A percentile compares a stretch with the other conserved stretches of the same genome.
phyloP scores from a whole-genome alignment of 2,888 invertebrate genomes.

The Drosophila meridiana region DNA sequence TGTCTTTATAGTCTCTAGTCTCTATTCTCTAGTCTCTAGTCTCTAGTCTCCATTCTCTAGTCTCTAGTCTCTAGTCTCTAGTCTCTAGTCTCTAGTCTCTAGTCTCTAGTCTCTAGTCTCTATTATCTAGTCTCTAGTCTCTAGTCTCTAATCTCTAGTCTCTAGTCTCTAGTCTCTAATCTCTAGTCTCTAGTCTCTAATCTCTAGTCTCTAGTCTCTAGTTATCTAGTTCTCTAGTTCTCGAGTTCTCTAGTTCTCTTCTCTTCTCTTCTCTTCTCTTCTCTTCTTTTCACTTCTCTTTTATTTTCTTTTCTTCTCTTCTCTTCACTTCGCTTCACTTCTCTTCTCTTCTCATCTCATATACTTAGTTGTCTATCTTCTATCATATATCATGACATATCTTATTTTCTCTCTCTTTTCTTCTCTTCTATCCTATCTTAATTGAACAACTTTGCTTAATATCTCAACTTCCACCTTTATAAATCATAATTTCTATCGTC shows the following conservation, averaged over 20 bases:
- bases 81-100: background rate
- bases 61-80: background rate
- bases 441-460: background rate
- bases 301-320: background rate
- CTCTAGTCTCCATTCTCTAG: background rate
- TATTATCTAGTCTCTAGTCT: too few relatives aligned
- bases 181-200: background rate
- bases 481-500: background rate
- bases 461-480: background rate
- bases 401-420: background rate
- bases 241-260: background rate
- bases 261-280: background rate
- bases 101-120: too few relatives aligned
- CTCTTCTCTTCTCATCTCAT: background rate
- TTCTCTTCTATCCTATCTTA: background rate
- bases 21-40: background rate
- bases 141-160: background rate
- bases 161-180: background rate
- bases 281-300: background rate
- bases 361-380: too few relatives aligned
- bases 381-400: background rate
- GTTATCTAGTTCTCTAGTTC: too few relatives aligned
- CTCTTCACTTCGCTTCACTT: fast-evolving
- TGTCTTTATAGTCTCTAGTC: background rate
- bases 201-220: too few relatives aligned